These are phyloP conservation scores for Bagarius yarrelli DNA, from an alignment of 2,113 vertebrate genomes.

Conservation along the genomic window DNA sequence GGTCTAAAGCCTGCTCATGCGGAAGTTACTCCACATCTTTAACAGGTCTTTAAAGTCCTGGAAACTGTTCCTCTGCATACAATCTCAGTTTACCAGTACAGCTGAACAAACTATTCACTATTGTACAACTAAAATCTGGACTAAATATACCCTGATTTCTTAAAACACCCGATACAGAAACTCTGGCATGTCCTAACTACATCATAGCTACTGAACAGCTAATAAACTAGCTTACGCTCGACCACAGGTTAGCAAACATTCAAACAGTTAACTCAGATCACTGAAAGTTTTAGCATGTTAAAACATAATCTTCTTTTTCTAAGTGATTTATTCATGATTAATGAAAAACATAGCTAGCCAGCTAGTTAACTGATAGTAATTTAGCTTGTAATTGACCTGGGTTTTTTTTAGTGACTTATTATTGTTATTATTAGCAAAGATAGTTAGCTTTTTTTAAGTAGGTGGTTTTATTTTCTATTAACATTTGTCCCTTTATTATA, in stretches of 20 bases:
- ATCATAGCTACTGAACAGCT: neutral
- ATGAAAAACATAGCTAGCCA: neutral
- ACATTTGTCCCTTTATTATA: too few species aligned
- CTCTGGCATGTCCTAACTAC: neutral
- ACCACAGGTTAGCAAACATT: too few species aligned
- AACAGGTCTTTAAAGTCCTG: neutral
- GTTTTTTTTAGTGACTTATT: neutral
- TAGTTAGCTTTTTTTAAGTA: too few species aligned
- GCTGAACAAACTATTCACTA: too few species aligned
- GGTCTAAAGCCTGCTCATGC: constrained; percentile 23
- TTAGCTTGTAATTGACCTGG: neutral
- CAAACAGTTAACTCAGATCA: too few species aligned
- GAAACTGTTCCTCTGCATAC: neutral
- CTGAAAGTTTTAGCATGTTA: too few species aligned
- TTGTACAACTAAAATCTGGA: neutral
- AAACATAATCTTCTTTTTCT: too few species aligned
- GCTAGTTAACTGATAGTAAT: neutral
- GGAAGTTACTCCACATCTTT: neutral
- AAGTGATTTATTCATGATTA: too few species aligned
- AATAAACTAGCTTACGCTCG: neutral
- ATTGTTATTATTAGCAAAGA: neutral
- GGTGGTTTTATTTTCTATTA: too few species aligned
- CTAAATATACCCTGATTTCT: neutral
- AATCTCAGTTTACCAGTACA: neutral
- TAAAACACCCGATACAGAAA: neutral